Evolutionary conservation across 2,113 vertebrate species (phyloP), one percentile per base, ranked within the genome.

Genomic region (Anoura caudifer): DNA sequence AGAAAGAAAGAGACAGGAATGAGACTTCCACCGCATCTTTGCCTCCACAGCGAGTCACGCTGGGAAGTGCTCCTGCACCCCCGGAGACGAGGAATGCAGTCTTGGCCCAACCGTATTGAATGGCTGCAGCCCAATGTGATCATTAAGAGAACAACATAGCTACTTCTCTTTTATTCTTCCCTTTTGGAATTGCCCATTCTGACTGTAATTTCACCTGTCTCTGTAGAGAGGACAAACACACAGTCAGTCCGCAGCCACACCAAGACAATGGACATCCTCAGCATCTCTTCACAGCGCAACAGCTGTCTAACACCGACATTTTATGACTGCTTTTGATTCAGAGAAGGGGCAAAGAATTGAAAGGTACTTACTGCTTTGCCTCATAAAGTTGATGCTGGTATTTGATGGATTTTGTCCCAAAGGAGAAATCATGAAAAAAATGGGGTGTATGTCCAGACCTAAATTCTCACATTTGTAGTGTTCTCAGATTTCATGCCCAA

Each of bases 1-100:
- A 95, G 65, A 82, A 87, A 84, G 89, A 85, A 94, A 26, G 63
- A 92, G 41, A 91, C 65, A 89, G 81, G 47, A 80, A 87, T 47
- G n/a, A 67, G 79, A 28, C 12, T 94, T 88, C 82, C 59, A 9
- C 13, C 50, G 45, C 31, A 45, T 95, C 63, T 93, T 77, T 85
- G 76, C 61, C 80, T 92, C 76, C 59, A 45, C 45, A 81, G 33
- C 56, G 59, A 33, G 50, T 50, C 76, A 56, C 7, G 65, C 47
- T 17, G 84, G 59, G 88, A 76, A 59, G 76, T 8, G 38, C 41
- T 63, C 38, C 20, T 45, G 52, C 1, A 43, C 54, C 2, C 41
- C 65, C 2, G 20, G n/a, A 93, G 90, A 89, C 86, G n/a, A 52
- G 77, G 45, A 81, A 72, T 0, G 7, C 63, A 65, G 7, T n/a